These are phyloP conservation scores for Chelonia mydas DNA, from an alignment of 2,797 vertebrate genomes.

Conservation along the genomic window DNA sequence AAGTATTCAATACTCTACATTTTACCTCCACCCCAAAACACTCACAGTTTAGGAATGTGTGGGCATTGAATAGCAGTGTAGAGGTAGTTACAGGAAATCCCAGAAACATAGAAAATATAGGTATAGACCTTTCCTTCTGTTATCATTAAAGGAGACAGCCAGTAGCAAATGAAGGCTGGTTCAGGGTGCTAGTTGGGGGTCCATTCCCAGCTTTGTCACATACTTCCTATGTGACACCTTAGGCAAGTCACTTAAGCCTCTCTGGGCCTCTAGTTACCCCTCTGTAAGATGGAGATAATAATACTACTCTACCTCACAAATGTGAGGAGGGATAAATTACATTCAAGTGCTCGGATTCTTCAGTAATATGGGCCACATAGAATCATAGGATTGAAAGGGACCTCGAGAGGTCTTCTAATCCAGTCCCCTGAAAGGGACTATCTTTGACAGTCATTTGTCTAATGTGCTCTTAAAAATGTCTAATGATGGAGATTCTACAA, in stretches of 20 bases:
- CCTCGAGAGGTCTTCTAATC: too few relatives aligned
- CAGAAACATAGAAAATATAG: neutral
- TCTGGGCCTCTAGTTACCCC: neutral
- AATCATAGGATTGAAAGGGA: too few relatives aligned
- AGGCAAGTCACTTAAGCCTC: neutral
- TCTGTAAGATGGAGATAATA: neutral
- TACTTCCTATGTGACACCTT: neutral
- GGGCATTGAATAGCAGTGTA: neutral
- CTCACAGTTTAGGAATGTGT: neutral
- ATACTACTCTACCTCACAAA: neutral
- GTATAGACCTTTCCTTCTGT: fast-evolving
- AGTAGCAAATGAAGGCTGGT: neutral
- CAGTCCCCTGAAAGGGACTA: too few relatives aligned
- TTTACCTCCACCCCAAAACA: neutral
- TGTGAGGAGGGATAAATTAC: neutral
- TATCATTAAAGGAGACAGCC: neutral
- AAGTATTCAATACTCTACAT: neutral
- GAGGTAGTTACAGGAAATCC: neutral
- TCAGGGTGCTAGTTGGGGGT: neutral
- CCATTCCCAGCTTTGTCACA: neutral
- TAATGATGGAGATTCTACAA: too few relatives aligned
- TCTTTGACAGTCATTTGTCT: too few relatives aligned
- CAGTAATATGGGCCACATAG: neutral
- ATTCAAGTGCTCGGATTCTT: neutral
- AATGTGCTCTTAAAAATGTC: too few relatives aligned